Evolutionary conservation across 2,113 vertebrate species (phyloP).

Genomic region (Perca flavescens): DNA sequence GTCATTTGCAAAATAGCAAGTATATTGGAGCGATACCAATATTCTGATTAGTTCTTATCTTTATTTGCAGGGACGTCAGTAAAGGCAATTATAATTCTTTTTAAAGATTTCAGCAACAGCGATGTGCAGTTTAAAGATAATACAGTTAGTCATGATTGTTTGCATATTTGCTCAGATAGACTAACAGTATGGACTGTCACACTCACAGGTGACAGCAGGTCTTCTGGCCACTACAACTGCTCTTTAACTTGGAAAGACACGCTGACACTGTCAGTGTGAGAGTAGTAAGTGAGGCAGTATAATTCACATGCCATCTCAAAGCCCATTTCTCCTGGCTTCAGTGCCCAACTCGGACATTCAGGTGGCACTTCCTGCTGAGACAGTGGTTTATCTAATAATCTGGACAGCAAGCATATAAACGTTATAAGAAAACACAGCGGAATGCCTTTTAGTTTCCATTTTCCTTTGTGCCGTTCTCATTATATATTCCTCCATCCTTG

Average conservation of each 20-base stretch:
- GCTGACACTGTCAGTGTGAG: not conserved
- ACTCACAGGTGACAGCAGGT: not conserved
- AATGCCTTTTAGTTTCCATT: constrained; percentile 20
- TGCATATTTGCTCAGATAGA: not conserved
- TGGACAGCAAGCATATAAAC: constrained; percentile 20
- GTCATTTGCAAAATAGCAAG: too few relatives aligned
- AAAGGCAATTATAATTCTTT: not conserved
- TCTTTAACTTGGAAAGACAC: not conserved
- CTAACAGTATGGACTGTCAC: too few relatives aligned
- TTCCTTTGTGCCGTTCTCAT: constrained; percentile 17
- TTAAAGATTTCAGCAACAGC: too few relatives aligned
- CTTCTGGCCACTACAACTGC: not conserved
- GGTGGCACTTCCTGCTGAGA: constrained; percentile 41
- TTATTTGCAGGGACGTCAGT: not conserved
- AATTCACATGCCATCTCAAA: constrained; percentile 43
- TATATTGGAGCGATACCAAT: too few relatives aligned
- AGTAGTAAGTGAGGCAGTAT: constrained; percentile 8
- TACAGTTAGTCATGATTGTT: too few relatives aligned
- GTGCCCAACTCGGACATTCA: constrained; percentile 4
- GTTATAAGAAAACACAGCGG: constrained; percentile 10
- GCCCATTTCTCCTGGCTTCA: constrained; percentile 28
- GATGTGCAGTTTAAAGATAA: too few relatives aligned
- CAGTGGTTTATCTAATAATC: constrained; percentile 34
- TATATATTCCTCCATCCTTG: constrained; percentile 14
- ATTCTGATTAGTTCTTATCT: too few relatives aligned